These are phyloP conservation scores for Microcebus lehilahytsara DNA, from an alignment of 2,113 vertebrate genomes.

Conservation along the genomic window DNA sequence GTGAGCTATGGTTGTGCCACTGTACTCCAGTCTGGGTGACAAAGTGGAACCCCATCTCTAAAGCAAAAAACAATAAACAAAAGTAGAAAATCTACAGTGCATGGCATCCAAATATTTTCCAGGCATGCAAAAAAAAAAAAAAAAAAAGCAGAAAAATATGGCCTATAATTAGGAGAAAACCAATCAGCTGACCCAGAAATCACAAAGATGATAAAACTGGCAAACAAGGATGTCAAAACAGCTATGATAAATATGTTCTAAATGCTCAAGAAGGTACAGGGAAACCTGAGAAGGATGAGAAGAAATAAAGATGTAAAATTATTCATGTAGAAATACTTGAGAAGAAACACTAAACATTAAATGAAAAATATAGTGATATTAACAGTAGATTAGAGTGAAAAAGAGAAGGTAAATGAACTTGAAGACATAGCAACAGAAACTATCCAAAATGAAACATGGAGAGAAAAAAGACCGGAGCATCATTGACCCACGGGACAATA, in stretches of 20 bases:
- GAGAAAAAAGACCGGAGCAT: background rate
- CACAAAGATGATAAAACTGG: background rate
- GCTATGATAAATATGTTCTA: background rate
- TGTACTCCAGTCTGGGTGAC: no score
- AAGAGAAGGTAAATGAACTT: background rate
- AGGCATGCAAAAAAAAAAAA: background rate
- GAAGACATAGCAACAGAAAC: background rate
- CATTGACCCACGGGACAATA: background rate
- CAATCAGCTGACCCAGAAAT: background rate
- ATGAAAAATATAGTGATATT: background rate
- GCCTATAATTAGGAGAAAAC: background rate
- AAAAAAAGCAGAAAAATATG: background rate
- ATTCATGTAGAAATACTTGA: background rate
- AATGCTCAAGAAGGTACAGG: background rate
- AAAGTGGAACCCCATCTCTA: no score
- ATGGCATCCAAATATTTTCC: background rate
- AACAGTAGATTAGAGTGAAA: background rate
- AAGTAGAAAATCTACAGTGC: background rate
- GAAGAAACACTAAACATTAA: background rate
- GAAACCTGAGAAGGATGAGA: background rate
- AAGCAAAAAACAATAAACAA: no score
- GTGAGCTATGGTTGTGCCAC: no score
- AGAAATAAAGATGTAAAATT: background rate
- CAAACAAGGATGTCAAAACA: background rate
- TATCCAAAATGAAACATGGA: background rate